A percentile compares a stretch with the other conserved stretches of the same genome.
Evolutionary conservation across 2,113 vertebrate genomes (phyloP).

Genomic region (Uropsilus gracilis): DNA sequence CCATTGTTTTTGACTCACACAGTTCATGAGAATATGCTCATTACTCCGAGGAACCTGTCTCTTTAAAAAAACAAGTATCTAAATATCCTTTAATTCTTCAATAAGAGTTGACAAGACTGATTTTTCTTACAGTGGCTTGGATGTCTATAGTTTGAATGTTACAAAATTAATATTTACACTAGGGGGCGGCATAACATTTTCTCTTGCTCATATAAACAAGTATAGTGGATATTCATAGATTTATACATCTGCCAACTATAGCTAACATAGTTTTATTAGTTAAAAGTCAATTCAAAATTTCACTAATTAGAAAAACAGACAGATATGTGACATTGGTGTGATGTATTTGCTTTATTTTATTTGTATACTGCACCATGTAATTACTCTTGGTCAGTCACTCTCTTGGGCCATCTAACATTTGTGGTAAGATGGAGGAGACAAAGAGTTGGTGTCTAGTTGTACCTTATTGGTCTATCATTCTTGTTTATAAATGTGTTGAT

Average conservation of each 20-base stretch:
- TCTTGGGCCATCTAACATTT: neutral
- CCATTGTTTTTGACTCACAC: neutral
- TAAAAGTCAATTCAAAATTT: slow-evolving; percentile 43
- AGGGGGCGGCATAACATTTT: slow-evolving; percentile 67
- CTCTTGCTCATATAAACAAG: neutral
- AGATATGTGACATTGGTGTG: neutral
- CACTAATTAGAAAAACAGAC: neutral
- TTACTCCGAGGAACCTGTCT: neutral
- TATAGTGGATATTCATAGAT: neutral
- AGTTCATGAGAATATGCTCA: neutral
- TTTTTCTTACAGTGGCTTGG: neutral
- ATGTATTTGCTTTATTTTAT: neutral
- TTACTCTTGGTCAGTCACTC: neutral
- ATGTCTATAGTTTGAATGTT: neutral
- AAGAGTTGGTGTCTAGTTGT: neutral
- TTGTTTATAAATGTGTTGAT: neutral
- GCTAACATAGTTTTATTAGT: neutral
- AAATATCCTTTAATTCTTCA: neutral
- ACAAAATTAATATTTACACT: slow-evolving; percentile 64
- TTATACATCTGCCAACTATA: slow-evolving; percentile 22
- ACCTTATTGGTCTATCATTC: neutral
- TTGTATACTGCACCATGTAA: neutral
- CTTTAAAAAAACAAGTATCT: neutral
- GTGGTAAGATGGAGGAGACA: neutral
- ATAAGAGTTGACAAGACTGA: neutral